Evolutionary conservation across 2,113 vertebrate genomes (phyloP).

Genomic region (Gymnarchus niloticus): DNA sequence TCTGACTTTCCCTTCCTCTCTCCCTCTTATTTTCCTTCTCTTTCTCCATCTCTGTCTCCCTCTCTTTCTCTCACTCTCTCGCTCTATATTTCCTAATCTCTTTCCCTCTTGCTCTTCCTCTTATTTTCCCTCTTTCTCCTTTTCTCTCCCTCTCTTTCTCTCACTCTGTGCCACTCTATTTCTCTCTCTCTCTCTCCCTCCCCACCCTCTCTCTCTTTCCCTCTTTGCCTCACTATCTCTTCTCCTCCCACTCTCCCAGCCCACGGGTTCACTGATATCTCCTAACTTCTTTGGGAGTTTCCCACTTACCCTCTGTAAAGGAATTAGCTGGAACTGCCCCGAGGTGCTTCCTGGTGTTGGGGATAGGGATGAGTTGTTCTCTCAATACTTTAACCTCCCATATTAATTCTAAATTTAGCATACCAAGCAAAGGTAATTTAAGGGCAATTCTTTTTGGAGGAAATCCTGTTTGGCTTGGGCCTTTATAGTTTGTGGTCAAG

Average conservation of each 20-base stretch:
- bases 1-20: no score
- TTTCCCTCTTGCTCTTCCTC: no score
- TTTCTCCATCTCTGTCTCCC: no score
- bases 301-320: background rate
- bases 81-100: no score
- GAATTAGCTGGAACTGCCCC: background rate
- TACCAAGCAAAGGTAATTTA: background rate
- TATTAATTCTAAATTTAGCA: background rate
- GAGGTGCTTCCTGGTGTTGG: background rate
- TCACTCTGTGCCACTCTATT: no score
- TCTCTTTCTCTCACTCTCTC: no score
- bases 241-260: background rate
- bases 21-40: no score
- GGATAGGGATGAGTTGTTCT: background rate
- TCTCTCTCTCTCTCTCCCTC: no score
- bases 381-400: background rate
- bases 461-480: background rate
- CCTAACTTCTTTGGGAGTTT: background rate
- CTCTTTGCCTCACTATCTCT: no score
- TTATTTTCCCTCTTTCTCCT: no score
- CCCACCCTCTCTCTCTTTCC: no score
- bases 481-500: background rate
- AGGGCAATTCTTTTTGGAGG: background rate
- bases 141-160: no score
- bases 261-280: background rate